Percentiles rank a stretch among this genome's conserved stretches.
Evolutionary conservation across 2,888 invertebrate genomes (phyloP).

Genomic region (Choristoneura rosaceana): DNA sequence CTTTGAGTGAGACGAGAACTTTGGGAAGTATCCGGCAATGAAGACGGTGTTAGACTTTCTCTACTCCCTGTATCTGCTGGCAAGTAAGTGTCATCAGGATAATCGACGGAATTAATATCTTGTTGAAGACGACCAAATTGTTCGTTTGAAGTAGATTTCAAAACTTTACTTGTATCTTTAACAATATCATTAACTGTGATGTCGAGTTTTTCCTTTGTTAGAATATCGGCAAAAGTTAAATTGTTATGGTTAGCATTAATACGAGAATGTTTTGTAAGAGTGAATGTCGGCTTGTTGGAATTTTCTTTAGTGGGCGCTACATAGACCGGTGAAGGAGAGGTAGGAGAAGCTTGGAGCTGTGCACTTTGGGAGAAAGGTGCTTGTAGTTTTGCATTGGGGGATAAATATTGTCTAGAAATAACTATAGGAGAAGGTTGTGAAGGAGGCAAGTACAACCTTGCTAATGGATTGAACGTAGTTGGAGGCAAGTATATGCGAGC

Average conservation of each 20-base stretch:
- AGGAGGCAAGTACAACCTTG: slow-evolving; percentile 68
- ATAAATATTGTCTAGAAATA: slow-evolving; percentile 64
- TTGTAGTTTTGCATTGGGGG: slow-evolving; percentile 55
- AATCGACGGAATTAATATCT: slow-evolving; percentile 54
- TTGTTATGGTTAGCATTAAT: slow-evolving; percentile 64
- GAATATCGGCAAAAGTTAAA: slow-evolving; percentile 71
- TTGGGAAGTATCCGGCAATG: slow-evolving; percentile 55
- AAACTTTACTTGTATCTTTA: slow-evolving; percentile 68
- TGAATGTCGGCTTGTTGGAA: slow-evolving; percentile 52
- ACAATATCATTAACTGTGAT: slow-evolving; percentile 74
- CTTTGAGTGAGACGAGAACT: slow-evolving; percentile 60
- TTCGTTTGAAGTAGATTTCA: slow-evolving; percentile 63
- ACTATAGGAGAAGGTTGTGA: slow-evolving; percentile 49
- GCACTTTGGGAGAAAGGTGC: slow-evolving; percentile 56
- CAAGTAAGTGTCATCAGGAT: slow-evolving; percentile 58
- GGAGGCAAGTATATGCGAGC: slow-evolving; percentile 65
- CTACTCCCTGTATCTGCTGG: slow-evolving; percentile 61
- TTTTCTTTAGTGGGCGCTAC: slow-evolving; percentile 48
- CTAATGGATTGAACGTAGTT: slow-evolving; percentile 67
- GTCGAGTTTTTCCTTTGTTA: slow-evolving; percentile 76
- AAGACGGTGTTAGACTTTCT: slow-evolving; percentile 65
- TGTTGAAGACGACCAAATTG: slow-evolving; percentile 59
- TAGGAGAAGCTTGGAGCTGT: slow-evolving; percentile 56
- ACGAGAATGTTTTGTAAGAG: slow-evolving; percentile 55
- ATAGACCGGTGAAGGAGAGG: slow-evolving; percentile 52